Evolutionary conservation across 2,888 invertebrate species (phyloP).

Genomic region (Byasa hedistus): DNA sequence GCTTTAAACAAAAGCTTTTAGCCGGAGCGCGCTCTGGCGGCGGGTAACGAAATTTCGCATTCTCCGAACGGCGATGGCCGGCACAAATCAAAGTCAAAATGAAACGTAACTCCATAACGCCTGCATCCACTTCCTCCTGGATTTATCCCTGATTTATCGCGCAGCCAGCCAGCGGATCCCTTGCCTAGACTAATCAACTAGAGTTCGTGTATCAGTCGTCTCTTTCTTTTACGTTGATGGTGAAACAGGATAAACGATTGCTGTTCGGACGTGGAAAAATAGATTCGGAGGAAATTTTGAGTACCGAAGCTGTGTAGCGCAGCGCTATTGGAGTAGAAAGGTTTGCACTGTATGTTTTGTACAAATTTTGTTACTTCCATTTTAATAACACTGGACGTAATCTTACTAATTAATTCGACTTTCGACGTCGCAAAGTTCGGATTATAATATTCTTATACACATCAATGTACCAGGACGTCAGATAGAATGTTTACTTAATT

Average conservation of each 20-base stretch:
- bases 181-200: slow-evolving; percentile 17
- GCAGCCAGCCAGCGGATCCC: background rate
- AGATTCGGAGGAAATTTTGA: too few relatives aligned
- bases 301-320: too few relatives aligned
- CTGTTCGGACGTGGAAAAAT: background rate
- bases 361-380: too few relatives aligned
- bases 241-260: background rate
- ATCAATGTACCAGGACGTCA: too few relatives aligned
- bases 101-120: slow-evolving; percentile 27
- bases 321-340: too few relatives aligned
- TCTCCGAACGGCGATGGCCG: slow-evolving; percentile 27
- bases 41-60: slow-evolving; percentile 25
- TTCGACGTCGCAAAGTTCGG: too few relatives aligned
- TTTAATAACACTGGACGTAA: too few relatives aligned
- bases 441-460: too few relatives aligned
- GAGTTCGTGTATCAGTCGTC: background rate
- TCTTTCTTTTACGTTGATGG: background rate
- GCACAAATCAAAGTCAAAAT: slow-evolving; percentile 35
- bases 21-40: slow-evolving; percentile 4
- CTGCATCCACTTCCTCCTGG: slow-evolving; percentile 25
- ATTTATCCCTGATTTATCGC: slow-evolving; percentile 35
- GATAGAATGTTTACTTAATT: too few relatives aligned
- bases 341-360: too few relatives aligned
- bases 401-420: too few relatives aligned
- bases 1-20: slow-evolving; percentile 25